These are phyloP conservation scores for Archips crataeganus DNA, from an alignment of 2,888 invertebrate genomes.

Conservation along the genomic window DNA sequence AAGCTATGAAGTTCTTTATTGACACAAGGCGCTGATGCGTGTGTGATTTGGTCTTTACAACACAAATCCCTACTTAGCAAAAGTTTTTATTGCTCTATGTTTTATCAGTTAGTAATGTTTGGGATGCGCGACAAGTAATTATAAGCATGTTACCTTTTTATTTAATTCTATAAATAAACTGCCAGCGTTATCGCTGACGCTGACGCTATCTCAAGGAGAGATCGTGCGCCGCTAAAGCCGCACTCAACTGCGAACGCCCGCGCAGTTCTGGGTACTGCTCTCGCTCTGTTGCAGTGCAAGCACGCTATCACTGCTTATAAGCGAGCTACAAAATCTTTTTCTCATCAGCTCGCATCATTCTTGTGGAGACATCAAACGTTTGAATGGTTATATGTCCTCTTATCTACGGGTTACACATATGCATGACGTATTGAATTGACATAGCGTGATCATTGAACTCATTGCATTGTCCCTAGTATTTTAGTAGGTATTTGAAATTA, in stretches of 20 bases:
- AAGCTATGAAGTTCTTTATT: not conserved
- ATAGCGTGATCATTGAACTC: slow-evolving; percentile 18
- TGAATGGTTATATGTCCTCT: slow-evolving; percentile 16
- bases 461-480: slow-evolving; percentile 11
- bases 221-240: slow-evolving; percentile 55
- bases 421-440: slow-evolving; percentile 11
- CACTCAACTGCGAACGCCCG: slow-evolving; percentile 39
- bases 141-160: slow-evolving; percentile 77
- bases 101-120: slow-evolving; percentile 37
- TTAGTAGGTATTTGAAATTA: slow-evolving; percentile 15
- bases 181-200: slow-evolving; percentile 77
- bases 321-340: slow-evolving; percentile 15
- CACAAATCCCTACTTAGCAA: slow-evolving; percentile 14
- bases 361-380: slow-evolving; percentile 16
- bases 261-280: slow-evolving; percentile 30
- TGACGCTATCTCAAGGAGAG: slow-evolving; percentile 82
- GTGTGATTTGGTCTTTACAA: not conserved
- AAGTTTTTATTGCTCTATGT: slow-evolving; percentile 20
- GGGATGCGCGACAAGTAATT: slow-evolving; percentile 53
- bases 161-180: slow-evolving; percentile 78
- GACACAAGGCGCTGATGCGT: not conserved
- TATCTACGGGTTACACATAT: slow-evolving; percentile 1
- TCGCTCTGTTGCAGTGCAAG: slow-evolving; percentile 45
- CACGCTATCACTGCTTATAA: slow-evolving; percentile 27
- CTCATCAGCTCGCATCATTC: slow-evolving; percentile 18